These are phyloP conservation scores for Rhadina sibilatrix DNA, from an alignment of 2,113 vertebrate species.

Conservation along the genomic window DNA sequence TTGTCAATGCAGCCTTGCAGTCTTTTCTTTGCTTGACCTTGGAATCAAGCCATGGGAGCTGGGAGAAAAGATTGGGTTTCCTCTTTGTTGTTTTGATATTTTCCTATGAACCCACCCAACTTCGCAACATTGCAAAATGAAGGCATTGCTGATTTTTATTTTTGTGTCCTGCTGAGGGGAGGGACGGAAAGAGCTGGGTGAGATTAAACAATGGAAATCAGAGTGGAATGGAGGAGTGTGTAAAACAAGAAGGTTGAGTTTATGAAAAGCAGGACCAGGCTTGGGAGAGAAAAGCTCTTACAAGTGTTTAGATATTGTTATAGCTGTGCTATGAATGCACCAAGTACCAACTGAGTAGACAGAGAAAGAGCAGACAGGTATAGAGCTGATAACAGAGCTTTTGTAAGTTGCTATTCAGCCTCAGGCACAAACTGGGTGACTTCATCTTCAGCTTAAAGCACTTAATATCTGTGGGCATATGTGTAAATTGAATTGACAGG, in stretches of 20 bases:
- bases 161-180: slow-evolving; percentile 35
- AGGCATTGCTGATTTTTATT: background rate
- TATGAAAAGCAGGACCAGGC: background rate
- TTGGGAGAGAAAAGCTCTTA: background rate
- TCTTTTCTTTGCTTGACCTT: background rate
- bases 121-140: slow-evolving; percentile 40
- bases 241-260: slow-evolving; percentile 28
- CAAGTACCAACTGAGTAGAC: background rate
- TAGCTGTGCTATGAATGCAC: rapidly evolving
- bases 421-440: background rate
- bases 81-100: slow-evolving; percentile 2
- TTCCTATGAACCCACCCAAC: slow-evolving; percentile 34
- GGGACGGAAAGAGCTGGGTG: slow-evolving; percentile 20
- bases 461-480: rapidly evolving
- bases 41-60: background rate
- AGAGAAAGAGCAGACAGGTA: background rate
- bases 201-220: slow-evolving; percentile 57
- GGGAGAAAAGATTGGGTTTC: slow-evolving; percentile 10
- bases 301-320: background rate
- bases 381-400: background rate
- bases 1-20: background rate
- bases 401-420: background rate
- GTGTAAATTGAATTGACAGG: background rate
- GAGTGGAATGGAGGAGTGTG: background rate
- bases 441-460: background rate